phyloP scores from a whole-genome alignment of 1,140 invertebrate species.

The Trichomalopsis sarcophagae region DNA sequence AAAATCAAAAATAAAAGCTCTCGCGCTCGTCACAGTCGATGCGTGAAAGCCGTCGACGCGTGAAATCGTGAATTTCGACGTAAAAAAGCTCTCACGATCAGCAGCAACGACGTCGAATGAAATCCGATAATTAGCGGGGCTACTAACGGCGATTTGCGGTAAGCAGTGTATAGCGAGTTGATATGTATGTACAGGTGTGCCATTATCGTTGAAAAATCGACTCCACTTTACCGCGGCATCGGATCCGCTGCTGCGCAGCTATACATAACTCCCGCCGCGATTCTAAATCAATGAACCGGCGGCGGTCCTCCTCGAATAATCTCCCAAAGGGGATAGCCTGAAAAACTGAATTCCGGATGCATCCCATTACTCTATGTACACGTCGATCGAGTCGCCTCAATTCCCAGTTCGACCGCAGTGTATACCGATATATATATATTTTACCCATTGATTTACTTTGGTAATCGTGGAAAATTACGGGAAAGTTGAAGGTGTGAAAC shows the following conservation, averaged over 20 bases:
- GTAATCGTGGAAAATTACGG: not conserved
- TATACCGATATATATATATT: not conserved
- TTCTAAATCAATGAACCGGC: slow-evolving; percentile 7
- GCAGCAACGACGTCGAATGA: not conserved
- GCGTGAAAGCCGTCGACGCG: not conserved
- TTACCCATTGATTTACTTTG: too few relatives aligned
- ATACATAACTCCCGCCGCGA: not conserved
- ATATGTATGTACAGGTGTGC: too few relatives aligned
- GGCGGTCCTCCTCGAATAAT: not conserved
- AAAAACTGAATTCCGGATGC: slow-evolving; percentile 14
- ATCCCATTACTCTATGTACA: slow-evolving; percentile 20
- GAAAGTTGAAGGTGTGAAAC: not conserved
- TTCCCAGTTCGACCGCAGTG: not conserved
- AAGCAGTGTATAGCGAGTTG: not conserved
- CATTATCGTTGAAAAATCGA: too few relatives aligned
- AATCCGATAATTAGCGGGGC: not conserved
- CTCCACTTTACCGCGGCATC: too few relatives aligned
- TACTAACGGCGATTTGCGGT: not conserved
- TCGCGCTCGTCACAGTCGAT: too few relatives aligned
- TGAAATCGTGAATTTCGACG: not conserved
- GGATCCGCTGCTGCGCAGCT: not conserved
- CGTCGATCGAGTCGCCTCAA: slow-evolving; percentile 15
- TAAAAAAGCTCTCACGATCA: too few relatives aligned
- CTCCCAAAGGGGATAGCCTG: not conserved
- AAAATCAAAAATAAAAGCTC: too few relatives aligned